Evolutionary conservation across 2,888 invertebrate species (phyloP).

Genomic region (Chalcis sispes): DNA sequence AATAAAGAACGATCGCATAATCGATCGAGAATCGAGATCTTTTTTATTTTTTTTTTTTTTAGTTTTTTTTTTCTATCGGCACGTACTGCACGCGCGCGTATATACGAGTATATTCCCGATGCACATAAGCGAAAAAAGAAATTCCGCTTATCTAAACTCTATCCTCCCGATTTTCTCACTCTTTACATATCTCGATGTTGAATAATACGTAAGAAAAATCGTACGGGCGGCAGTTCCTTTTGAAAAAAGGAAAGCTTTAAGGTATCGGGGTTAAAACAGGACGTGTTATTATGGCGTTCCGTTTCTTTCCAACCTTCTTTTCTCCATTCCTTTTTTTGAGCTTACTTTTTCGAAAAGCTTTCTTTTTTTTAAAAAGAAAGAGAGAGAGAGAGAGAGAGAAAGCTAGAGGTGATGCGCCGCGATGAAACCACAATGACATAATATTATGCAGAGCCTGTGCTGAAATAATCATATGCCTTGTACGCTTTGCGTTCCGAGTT

Average conservation of each 20-base stretch:
- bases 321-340: constrained; percentile 45
- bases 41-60: not conserved
- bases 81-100: not conserved
- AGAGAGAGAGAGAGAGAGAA: constrained; percentile 40
- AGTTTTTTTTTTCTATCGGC: not conserved
- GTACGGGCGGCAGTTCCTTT: constrained; percentile 34
- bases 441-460: constrained; percentile 64
- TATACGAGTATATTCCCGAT: constrained; percentile 22
- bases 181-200: not conserved
- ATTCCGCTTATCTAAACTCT: constrained; percentile 54
- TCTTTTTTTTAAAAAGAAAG: constrained; percentile 18
- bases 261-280: constrained; percentile 66
- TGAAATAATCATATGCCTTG: constrained; percentile 64
- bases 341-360: too few species aligned
- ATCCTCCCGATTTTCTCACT: constrained; percentile 43
- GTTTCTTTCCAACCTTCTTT: not conserved
- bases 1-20: constrained; percentile 13
- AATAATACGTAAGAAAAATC: too few species aligned
- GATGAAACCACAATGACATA: constrained; percentile 70
- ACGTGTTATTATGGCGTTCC: constrained; percentile 66
- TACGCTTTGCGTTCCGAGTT: not conserved
- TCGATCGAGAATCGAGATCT: constrained; percentile 38
- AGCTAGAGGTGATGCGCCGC: constrained; percentile 51
- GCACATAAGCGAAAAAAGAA: constrained; percentile 37
- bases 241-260: constrained; percentile 48